Percentiles rank a stretch among this genome's conserved stretches.
Evolutionary conservation across 2,113 vertebrate species (phyloP).

Genomic region (Cryptotis parvus): DNA sequence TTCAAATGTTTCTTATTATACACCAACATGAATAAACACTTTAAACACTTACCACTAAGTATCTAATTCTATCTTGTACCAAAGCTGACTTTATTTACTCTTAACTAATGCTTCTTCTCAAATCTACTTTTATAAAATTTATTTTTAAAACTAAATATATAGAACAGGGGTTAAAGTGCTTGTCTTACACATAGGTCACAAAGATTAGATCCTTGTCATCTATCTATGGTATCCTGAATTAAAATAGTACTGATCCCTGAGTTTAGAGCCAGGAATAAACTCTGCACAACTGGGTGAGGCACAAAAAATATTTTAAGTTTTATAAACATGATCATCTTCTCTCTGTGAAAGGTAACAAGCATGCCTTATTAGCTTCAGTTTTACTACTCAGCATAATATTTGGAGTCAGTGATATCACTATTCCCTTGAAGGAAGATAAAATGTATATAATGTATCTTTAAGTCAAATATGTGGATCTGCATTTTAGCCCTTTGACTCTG

Average conservation of each 20-base stretch:
- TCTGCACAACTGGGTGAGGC: too few species aligned
- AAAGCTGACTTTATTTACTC: neutral
- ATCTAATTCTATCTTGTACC: neutral
- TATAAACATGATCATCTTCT: too few species aligned
- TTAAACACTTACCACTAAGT: neutral
- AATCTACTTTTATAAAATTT: conserved; percentile 5
- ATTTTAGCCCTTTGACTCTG: neutral
- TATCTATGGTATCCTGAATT: too few species aligned
- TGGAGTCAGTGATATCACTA: neutral
- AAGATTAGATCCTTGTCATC: too few species aligned
- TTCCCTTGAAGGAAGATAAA: neutral
- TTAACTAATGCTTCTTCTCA: neutral
- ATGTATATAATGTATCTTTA: neutral
- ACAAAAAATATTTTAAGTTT: too few species aligned
- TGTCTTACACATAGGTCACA: too few species aligned
- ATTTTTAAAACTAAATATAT: neutral
- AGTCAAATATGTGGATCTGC: neutral
- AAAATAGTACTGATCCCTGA: too few species aligned
- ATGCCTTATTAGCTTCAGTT: neutral
- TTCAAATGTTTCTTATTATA: neutral
- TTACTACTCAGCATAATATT: neutral
- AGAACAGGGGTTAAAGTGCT: too few species aligned
- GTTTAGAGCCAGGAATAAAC: too few species aligned
- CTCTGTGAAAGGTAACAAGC: neutral
- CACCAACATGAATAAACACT: neutral